A percentile compares a stretch with the other conserved stretches of the same genome.
phyloP scores from a whole-genome alignment of 2,797 vertebrate genomes.

The Serranus cabrilla region DNA sequence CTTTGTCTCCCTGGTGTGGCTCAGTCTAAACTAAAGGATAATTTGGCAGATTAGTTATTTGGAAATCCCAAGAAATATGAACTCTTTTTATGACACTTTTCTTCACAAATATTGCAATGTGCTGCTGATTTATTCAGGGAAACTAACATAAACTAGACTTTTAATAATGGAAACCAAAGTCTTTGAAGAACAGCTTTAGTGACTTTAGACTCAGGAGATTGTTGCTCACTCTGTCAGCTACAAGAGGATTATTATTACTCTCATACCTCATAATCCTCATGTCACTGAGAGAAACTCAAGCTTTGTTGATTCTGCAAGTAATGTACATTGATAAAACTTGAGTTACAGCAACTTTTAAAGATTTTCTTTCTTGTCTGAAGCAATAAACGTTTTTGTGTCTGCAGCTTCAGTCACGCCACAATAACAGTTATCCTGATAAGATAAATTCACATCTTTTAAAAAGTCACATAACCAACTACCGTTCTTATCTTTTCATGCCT shows the following conservation, averaged over 20 bases:
- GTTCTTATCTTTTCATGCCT: not conserved
- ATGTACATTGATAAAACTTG: not conserved
- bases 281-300: not conserved
- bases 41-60: no score
- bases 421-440: not conserved
- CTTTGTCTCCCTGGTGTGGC: no score
- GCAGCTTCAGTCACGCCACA: not conserved
- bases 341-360: not conserved
- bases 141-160: not conserved
- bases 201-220: not conserved
- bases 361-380: not conserved
- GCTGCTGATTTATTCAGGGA: no score
- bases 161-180: not conserved
- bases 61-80: no score
- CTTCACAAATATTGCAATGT: no score
- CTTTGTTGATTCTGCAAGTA: not conserved
- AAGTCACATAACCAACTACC: not conserved
- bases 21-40: no score
- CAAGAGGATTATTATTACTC: conserved; percentile 46
- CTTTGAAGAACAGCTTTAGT: not conserved
- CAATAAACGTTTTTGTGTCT: not conserved
- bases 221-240: conserved; percentile 12
- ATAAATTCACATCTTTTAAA: not conserved
- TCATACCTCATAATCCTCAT: conserved; percentile 38
- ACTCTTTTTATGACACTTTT: no score